Evolutionary conservation across 2,113 vertebrate species (phyloP), one percentile per base, ranked within the genome.

Genomic region (Xiphias gladius): DNA sequence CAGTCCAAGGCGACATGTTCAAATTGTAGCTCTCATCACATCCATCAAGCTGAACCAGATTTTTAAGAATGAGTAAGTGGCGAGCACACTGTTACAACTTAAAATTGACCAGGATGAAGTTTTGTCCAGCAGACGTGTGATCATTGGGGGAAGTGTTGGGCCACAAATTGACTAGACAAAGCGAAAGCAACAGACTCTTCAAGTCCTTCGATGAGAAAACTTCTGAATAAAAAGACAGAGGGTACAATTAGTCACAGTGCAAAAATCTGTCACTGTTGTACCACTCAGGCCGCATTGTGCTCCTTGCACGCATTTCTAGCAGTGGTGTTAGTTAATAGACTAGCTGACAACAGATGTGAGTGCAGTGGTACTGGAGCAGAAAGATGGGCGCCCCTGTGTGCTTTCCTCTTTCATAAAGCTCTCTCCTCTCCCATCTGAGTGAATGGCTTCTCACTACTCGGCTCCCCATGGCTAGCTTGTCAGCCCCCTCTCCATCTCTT

Each of bases 401-500:
- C 59, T 35, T 58, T 82, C 82, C 80, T 86, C 89, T 92, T 87
- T 70, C 67, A 92, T 73, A 91, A 90, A 90, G 76, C 86, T 74
- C 75, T 84, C 82, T 79, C 81, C 78, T 69, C 88, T 87, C 62
- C 70, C 63, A 61, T 89, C 75, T 73, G 74, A 83, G 75, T 79
- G 80, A 89, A 86, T 54, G 78, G 84, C 80, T 83, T 83, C 87
- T 87, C 79, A 80, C 88, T 76, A 86, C 76, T 88, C 30, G 79
- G 83, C 81, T 92, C 90, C 89, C 92, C 50, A 39, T 41, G 41
- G 89, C 77, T 82, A 52, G 65, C 88, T 74, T 86, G 85, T 90
- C 89, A 92, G 83, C 68, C 83, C 64, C 82, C 81, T 78, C 82
- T 91, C 91, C 81, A 85, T 91, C 85, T 83, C 91, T 64, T 81